A percentile compares a stretch with the other conserved stretches of the same genome.
These are phyloP conservation scores for Ambastaia sidthimunki DNA, from an alignment of 2,797 vertebrate species.

Conservation along the genomic window DNA sequence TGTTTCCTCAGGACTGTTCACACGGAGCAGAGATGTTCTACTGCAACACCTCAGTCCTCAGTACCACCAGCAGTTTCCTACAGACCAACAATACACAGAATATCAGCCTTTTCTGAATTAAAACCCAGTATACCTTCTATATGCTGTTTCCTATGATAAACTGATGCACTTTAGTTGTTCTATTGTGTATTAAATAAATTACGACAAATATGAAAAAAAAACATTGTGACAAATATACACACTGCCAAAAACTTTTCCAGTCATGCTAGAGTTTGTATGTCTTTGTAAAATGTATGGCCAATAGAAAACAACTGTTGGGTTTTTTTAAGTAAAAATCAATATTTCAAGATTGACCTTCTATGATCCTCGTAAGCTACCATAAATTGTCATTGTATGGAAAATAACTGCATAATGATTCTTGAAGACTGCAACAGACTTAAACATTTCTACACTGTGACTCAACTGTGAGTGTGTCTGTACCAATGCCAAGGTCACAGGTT, in stretches of 20 bases:
- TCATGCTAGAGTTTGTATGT: too few relatives aligned
- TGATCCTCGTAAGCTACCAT: too few relatives aligned
- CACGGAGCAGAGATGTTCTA: conserved; percentile 94
- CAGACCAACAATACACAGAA: conserved; percentile 46
- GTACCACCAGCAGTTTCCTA: conserved; percentile 65
- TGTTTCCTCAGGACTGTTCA: conserved; percentile 86
- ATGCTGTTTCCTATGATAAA: not conserved
- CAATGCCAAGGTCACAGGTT: not conserved
- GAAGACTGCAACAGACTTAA: not conserved
- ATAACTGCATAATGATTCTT: too few relatives aligned
- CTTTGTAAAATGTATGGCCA: too few relatives aligned
- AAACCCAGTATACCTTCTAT: not conserved
- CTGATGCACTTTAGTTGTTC: not conserved
- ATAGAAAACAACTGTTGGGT: too few relatives aligned
- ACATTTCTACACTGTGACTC: not conserved
- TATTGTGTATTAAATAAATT: too few relatives aligned
- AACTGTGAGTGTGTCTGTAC: not conserved
- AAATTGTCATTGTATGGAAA: too few relatives aligned
- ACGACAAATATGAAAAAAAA: too few relatives aligned
- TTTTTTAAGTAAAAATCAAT: too few relatives aligned
- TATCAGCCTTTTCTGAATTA: conserved; percentile 33
- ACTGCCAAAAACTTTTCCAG: too few relatives aligned
- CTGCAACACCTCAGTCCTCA: conserved; percentile 82
- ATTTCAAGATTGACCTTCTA: too few relatives aligned
- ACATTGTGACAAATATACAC: too few relatives aligned